Base-by-base conservation (phyloP, 2,888 invertebrate species). In the Brachypterus glaber region DNA sequence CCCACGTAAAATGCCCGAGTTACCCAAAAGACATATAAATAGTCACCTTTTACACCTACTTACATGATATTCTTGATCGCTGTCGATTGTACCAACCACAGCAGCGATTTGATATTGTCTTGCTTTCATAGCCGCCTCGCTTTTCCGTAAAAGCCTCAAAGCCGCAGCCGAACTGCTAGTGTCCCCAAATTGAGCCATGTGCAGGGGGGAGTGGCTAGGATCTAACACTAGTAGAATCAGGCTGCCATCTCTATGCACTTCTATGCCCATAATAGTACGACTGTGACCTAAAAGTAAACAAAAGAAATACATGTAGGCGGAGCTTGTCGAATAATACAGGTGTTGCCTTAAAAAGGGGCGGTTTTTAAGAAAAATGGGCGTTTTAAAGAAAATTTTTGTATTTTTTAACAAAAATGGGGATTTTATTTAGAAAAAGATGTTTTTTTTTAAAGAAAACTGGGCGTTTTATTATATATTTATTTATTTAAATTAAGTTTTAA, bases 21-120 rank as follows among this genome's bases (percentile, higher is more conserved):
- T 13, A 32, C 5, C 5, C 9, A 21, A 5, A 5, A 21, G 7
- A 9, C 21, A 7, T 21, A 5, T 5, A 5, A 5, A 21, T 9
- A 7, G 21, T 9, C 21, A 5, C 21, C 9, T 21, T 9, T 11
- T 5, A 16, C 12, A 7, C 40, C 16, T 18, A 41, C 52, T 53
- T 60, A 82, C 83, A 73, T 85, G 79, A 58, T 82, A 84, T 59
- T 88, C 85, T 25, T 70, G 67, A 46, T 87, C 85, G 5, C 70
- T 71, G 45, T 79, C 74, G 59, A 87, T 74, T 39, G 76, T 73
- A 2, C 89, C 89, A 44, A 73, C 70, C 44, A 89, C 80, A 29
- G 81, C 81, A 14, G 89, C 83, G 53, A 90, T 77, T 68, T 91
- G 90, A 69, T 90, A 91, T 67, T 90, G 89, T 25, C 77, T 71